Evolutionary conservation across 2,113 vertebrate species (phyloP).

Genomic region (Pongo abelii): DNA sequence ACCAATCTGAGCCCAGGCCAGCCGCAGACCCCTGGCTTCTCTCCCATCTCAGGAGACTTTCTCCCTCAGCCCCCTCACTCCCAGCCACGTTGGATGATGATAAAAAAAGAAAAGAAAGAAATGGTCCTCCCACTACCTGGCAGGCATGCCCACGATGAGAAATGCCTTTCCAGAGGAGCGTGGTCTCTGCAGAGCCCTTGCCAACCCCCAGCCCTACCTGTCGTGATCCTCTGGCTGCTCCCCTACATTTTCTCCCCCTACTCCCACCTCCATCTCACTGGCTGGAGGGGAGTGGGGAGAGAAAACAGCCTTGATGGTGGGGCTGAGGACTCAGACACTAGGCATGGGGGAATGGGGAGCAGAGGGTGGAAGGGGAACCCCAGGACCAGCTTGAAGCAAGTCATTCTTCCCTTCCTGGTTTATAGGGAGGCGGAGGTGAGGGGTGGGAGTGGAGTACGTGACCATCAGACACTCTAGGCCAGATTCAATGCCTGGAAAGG

Average conservation of each 20-base stretch:
- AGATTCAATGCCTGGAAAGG: background rate
- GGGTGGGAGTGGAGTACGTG: accelerated
- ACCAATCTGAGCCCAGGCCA: background rate
- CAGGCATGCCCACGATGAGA: background rate
- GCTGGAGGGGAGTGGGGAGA: background rate
- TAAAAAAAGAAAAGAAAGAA: conserved; percentile 58
- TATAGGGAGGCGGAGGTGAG: accelerated
- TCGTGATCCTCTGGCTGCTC: background rate
- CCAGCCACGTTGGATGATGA: background rate
- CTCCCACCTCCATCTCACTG: background rate
- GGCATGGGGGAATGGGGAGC: accelerated
- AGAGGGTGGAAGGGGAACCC: background rate
- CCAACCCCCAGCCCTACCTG: background rate
- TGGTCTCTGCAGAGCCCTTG: background rate
- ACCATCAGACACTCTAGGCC: background rate
- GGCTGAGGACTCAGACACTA: background rate
- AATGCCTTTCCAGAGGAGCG: background rate
- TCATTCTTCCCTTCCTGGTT: background rate
- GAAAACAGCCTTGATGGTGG: background rate
- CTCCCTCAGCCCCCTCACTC: background rate
- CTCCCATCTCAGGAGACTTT: background rate
- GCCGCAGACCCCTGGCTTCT: too few relatives aligned
- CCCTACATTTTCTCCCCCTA: background rate
- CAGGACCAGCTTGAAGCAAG: background rate
- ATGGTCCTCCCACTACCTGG: conserved; percentile 49